These are phyloP conservation scores for Epistrophe grossulariae DNA, from an alignment of 2,888 invertebrate genomes.

Conservation along the genomic window DNA sequence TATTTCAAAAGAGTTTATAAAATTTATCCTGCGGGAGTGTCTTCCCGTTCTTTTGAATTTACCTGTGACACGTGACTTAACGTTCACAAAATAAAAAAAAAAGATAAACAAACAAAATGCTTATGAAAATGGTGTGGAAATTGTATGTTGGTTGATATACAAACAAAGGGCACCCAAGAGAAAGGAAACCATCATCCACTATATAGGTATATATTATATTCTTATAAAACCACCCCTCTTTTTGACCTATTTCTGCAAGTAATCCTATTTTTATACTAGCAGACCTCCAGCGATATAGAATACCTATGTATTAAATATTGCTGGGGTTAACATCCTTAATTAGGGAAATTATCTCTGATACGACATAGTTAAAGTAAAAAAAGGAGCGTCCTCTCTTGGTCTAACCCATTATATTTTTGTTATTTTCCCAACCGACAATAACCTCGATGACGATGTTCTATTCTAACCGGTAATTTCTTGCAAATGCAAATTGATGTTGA, in stretches of 20 bases:
- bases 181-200: slow-evolving; percentile 6
- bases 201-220: too few relatives aligned
- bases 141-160: not conserved
- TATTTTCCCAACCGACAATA: slow-evolving; percentile 8
- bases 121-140: slow-evolving; percentile 55
- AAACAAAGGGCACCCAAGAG: slow-evolving; percentile 17
- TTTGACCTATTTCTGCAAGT: slow-evolving; percentile 70
- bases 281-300: slow-evolving; percentile 19
- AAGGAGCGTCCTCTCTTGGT: slow-evolving; percentile 55
- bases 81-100: slow-evolving; percentile 26
- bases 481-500: slow-evolving; percentile 70
- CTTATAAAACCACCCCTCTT: slow-evolving; percentile 37
- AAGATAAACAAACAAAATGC: slow-evolving; percentile 71
- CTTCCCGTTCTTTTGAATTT: slow-evolving; percentile 13
- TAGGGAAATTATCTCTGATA: slow-evolving; percentile 65
- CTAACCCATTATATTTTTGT: slow-evolving; percentile 29
- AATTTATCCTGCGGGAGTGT: slow-evolving; percentile 36
- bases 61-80: slow-evolving; percentile 66
- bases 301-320: not conserved
- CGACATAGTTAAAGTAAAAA: slow-evolving; percentile 39
- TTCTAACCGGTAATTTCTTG: slow-evolving; percentile 34
- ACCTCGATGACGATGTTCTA: not conserved
- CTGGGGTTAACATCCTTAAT: slow-evolving; percentile 63
- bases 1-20: not conserved
- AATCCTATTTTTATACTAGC: slow-evolving; percentile 43